Evolutionary conservation across 2,888 invertebrate genomes (phyloP), one percentile per base, ranked within the genome.

Genomic region (Apamea crenata): DNA sequence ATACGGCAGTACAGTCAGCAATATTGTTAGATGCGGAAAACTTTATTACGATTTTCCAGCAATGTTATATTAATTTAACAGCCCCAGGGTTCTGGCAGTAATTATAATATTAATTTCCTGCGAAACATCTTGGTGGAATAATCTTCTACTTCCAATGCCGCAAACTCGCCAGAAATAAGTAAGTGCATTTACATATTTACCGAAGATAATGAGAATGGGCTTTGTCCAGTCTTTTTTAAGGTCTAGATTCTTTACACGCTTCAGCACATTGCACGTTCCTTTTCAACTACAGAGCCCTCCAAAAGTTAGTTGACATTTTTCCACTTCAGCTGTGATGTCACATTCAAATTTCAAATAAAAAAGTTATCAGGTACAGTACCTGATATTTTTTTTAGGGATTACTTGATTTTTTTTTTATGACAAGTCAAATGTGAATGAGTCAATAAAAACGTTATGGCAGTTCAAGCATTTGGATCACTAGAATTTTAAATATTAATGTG

Each of bases 71-170:
- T 16, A 36, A 36, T 21, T n/a, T 36, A 70, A 36, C 10, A 53
- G 53, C 21, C 50, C 36, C 50, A 50, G 50, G 50, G 29, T 29
- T 40, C 40, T 12, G 18, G 36, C 25, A 44, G 75, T 25, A 53
- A 44, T 16, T 50, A n/a, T n/a, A n/a, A n/a, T n/a, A n/a, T n/a
- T 56, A 25, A 73, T 44, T 75, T 73, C 73, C 73, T 16, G 25
- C 56, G 71, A 40, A 75, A 72, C 40, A 56, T 56, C 12, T 32
- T 44, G 44, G 40, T 44, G 44, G 14, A 32, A 56, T 44, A 75
- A 75, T 44, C 29, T 74, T 29, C 25, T n/a, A 44, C 25, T 76
- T 40, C 18, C 10, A 16, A 32, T n/a, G 18, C 44, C 18, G 18
- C 29, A 29, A 29, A 44, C 32, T 29, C 12, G 18, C 40, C 14